These are phyloP conservation scores for Bradysia coprophila DNA, from an alignment of 1,140 invertebrate species.

Conservation along the genomic window DNA sequence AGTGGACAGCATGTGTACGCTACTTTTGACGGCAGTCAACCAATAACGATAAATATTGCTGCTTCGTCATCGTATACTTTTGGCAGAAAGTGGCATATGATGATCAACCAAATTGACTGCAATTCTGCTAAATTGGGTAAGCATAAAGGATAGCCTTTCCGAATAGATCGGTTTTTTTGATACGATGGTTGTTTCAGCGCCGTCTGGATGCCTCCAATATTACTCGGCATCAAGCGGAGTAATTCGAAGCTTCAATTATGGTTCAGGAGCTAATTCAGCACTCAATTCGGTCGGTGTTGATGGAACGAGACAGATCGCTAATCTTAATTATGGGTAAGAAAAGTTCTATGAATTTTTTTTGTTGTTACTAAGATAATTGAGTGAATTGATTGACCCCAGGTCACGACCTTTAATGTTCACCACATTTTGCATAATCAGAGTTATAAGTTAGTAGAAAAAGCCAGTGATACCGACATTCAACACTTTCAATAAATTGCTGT, in stretches of 20 bases:
- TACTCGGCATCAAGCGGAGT: conserved; percentile 39
- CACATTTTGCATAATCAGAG: too few species aligned
- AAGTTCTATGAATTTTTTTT: too few species aligned
- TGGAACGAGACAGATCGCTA: conserved; percentile 51
- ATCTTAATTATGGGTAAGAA: conserved; percentile 63
- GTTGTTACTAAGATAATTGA: conserved; percentile 39
- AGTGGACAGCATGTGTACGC: conserved; percentile 63
- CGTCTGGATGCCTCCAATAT: conserved; percentile 63
- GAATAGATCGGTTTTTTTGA: too few species aligned
- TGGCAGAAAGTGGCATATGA: conserved; percentile 55
- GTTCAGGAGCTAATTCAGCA: conserved; percentile 29
- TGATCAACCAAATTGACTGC: conserved; percentile 52
- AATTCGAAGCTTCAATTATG: conserved; percentile 61
- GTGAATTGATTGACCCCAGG: conserved; percentile 39
- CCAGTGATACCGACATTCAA: too few species aligned
- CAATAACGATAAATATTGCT: conserved; percentile 46
- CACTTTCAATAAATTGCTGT: too few species aligned
- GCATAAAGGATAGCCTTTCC: background rate
- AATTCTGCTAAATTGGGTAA: conserved; percentile 23
- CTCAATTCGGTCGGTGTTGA: conserved; percentile 17
- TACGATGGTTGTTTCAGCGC: conserved; percentile 31
- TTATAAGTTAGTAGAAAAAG: too few species aligned
- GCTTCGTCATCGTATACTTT: conserved; percentile 37
- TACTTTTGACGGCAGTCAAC: conserved; percentile 45
- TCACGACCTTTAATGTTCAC: background rate